Evolutionary conservation across 2,113 vertebrate genomes (phyloP).

Genomic region (Himantopus leucocephalus): DNA sequence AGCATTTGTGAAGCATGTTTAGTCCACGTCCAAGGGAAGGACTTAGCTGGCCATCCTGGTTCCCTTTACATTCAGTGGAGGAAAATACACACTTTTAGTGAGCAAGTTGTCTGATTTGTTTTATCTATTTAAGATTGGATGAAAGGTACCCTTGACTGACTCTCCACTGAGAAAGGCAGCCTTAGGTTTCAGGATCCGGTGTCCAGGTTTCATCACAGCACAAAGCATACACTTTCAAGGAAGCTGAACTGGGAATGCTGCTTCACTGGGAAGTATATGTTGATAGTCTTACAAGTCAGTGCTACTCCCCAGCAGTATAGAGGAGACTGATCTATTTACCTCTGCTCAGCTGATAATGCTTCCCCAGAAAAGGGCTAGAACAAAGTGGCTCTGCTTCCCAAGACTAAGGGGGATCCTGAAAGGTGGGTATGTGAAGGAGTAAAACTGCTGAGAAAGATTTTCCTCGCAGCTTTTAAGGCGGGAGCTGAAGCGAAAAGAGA

Average conservation of each 20-base stretch:
- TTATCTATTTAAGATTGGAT: neutral
- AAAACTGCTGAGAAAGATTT: neutral
- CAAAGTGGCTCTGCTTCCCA: neutral
- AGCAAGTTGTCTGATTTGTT: neutral
- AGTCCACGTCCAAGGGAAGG: neutral
- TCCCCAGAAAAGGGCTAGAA: neutral
- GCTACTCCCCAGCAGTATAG: neutral
- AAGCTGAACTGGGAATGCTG: neutral
- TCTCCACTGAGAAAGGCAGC: neutral
- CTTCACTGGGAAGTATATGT: neutral
- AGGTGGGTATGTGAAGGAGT: neutral
- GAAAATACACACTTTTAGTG: neutral
- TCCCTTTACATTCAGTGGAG: neutral
- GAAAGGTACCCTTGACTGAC: neutral
- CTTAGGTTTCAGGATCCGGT: neutral
- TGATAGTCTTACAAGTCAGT: neutral
- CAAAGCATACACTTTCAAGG: neutral
- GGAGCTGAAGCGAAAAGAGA: neutral
- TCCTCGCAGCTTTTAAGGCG: neutral
- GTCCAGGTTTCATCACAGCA: neutral
- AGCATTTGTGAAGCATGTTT: neutral
- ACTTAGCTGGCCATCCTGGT: neutral
- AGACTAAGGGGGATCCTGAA: neutral
- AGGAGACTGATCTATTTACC: neutral
- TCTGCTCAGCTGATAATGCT: accelerated